Evolutionary conservation across 2,888 invertebrate genomes (phyloP), one percentile per base, ranked within the genome.

Genomic region (Pinctada fucata): DNA sequence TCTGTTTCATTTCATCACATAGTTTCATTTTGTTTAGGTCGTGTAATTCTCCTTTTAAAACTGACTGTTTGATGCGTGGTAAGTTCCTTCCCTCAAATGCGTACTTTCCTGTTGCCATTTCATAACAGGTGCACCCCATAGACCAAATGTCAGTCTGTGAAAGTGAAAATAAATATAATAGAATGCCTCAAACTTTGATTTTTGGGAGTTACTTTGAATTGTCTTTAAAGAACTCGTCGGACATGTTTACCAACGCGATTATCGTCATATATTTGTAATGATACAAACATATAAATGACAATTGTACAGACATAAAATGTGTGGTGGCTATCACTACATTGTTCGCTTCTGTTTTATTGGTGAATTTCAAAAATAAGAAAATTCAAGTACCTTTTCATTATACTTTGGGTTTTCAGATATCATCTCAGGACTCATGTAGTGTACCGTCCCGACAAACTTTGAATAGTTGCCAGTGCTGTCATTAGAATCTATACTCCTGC

Each of bases 61-160:
- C 74, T 5, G 65, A 45, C 6, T 73, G 6, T 58, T 66, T 69
- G 3, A 79, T 70, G 13, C 76, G 49, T 2, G 58, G 3, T 3
- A 73, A 52, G 51, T 31, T 79, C 68, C 74, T 50, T 3, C 68
- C 73, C 4, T 76, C 52, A n/a, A 76, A 76, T 3, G 73, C 72
- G 16, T 76, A 79, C 8, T 76, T 67, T 6, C 73, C 73, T 2
- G 65, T 74, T 0, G 68, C 76, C 76, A 79, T 76, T 51, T 79
- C 79, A 68, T 73, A 76, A 48, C 76, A 76, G 10, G 76, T 76
- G 45, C 79, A 79, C 2, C 79, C 79, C 4, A 79, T 51, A 31
- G 72, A 70, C 79, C 79, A 79, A 13, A 79, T 76, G 65, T 79
- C 76, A 13, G 76, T 76, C 79, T 79, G 67, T 48, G 72, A 51